A percentile compares a stretch with the other conserved stretches of the same genome.
Conservation (phyloP, 2,888 invertebrate genomes). For the Ochropacha duplaris region DNA sequence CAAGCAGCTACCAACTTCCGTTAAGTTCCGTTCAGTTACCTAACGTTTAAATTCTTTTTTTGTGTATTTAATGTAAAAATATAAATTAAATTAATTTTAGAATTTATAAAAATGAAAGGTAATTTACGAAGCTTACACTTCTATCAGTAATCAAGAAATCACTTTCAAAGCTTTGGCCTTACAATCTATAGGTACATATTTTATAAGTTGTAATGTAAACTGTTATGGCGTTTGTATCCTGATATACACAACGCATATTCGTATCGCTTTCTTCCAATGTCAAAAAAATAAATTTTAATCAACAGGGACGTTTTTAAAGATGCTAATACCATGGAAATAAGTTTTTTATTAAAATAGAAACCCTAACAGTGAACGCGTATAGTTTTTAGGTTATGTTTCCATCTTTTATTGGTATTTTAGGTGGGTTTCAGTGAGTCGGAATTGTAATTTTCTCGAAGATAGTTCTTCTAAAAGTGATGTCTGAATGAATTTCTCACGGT, state of each 20-base stretch:
- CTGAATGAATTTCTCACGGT: conserved; percentile 80
- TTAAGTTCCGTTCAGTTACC: not conserved
- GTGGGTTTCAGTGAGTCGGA: conserved; percentile 78
- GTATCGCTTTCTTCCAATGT: conserved; percentile 43
- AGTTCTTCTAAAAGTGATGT: conserved; percentile 63
- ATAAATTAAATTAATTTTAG: not conserved
- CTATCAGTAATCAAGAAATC: not conserved
- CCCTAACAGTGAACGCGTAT: conserved; percentile 41
- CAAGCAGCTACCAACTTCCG: not conserved
- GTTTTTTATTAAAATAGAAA: conserved; percentile 30
- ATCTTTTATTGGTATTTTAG: conserved; percentile 89
- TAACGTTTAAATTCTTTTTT: not conserved
- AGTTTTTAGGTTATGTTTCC: conserved; percentile 79
- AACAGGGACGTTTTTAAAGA: conserved; percentile 31
- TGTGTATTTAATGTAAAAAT: not conserved
- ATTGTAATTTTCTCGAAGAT: conserved; percentile 60
- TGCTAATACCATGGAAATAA: conserved; percentile 31
- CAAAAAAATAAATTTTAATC: conserved; percentile 28
- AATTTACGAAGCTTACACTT: not conserved
- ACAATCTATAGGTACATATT: conserved; percentile 11
- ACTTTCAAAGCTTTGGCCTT: not conserved
- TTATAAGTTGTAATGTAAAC: conserved; percentile 63
- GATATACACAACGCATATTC: conserved; percentile 76
- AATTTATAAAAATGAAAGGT: not conserved
- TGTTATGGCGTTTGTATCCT: conserved; percentile 79